phyloP scores from a whole-genome alignment of 2,797 vertebrate species.

The Eurystomus glaucurus region DNA sequence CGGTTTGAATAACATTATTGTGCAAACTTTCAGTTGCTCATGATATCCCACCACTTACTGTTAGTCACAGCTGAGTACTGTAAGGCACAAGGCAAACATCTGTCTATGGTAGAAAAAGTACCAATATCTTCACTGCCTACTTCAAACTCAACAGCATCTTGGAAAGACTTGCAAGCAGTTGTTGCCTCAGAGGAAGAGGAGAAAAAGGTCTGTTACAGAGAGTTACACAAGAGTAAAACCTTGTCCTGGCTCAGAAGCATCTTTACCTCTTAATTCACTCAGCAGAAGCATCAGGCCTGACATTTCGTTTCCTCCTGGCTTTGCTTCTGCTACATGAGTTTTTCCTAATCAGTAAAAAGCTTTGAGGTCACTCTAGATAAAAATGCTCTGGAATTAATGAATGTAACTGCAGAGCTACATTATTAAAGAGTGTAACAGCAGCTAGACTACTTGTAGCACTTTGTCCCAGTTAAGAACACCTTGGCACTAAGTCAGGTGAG shows the following conservation, averaged over 20 bases:
- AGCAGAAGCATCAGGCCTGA: not conserved
- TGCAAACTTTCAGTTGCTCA: not conserved
- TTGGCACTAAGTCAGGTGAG: not conserved
- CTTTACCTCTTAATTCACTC: not conserved
- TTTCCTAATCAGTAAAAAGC: not conserved
- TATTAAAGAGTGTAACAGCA: not conserved
- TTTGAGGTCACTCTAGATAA: not conserved
- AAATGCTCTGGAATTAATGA: not conserved
- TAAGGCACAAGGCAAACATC: not conserved
- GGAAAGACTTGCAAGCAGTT: not conserved
- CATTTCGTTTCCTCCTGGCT: not conserved
- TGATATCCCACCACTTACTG: not conserved
- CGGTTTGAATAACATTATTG: not conserved
- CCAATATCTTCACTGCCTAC: not conserved
- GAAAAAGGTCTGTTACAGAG: not conserved
- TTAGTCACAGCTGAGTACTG: not conserved
- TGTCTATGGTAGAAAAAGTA: not conserved
- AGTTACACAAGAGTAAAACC: not conserved
- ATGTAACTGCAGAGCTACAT: not conserved
- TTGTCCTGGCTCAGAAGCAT: not conserved
- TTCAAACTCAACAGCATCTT: not conserved
- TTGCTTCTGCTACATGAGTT: not conserved
- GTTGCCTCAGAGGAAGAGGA: not conserved
- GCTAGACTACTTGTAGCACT: not conserved
- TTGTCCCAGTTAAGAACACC: rapidly evolving